Base-by-base conservation (phyloP, 2,888 invertebrate genomes). In the Mesorhabditis belari region DNA sequence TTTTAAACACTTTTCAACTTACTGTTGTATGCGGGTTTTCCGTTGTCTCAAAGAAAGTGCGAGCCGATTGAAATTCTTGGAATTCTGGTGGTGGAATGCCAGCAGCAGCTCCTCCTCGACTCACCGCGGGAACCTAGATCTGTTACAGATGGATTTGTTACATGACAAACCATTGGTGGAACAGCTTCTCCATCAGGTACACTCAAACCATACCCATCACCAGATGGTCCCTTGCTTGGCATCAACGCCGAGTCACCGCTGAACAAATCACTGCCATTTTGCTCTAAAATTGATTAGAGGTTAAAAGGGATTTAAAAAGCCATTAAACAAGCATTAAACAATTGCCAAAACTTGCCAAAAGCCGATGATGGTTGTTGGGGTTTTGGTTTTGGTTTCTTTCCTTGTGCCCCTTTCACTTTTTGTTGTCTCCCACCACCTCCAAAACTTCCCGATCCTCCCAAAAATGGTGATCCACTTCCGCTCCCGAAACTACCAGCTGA, bases 141-240 rank as follows among this genome's bases (percentile, higher is more conserved):
- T 12, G n/a, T 17, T 44, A 44, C 44, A 44, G 12, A 44, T n/a
- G 21, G 21, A 17, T n/a, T 52, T 52, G 9, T 69, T 55, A 73
- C 68, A 12, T 71, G 58, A 19, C 73, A 68, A 35, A 77, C 76
- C 26, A 73, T 65, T 24, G 79, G 79, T 55, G 77, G 77, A 24
- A 71, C 66, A n/a, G 69, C 74, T 29, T 70, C 71, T 51, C 70
- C 77, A 5, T 74, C 75, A 62, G 76, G 71, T 2, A 75, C 71
- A 49, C 77, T 67, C 12, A 79, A 76, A 51, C 77, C 79, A 52
- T 77, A 79, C 21, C 79, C 79, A 61, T 79, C 79, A 29, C 79
- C 79, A 19, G 74, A 75, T 24, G 79, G 79, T 29, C 79, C 79
- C 21, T 66, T 67, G 4, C 78, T 80, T 2, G 77, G 74, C 5